These are phyloP conservation scores for Fopius arisanus DNA, from an alignment of 1,140 invertebrate species.

Conservation along the genomic window DNA sequence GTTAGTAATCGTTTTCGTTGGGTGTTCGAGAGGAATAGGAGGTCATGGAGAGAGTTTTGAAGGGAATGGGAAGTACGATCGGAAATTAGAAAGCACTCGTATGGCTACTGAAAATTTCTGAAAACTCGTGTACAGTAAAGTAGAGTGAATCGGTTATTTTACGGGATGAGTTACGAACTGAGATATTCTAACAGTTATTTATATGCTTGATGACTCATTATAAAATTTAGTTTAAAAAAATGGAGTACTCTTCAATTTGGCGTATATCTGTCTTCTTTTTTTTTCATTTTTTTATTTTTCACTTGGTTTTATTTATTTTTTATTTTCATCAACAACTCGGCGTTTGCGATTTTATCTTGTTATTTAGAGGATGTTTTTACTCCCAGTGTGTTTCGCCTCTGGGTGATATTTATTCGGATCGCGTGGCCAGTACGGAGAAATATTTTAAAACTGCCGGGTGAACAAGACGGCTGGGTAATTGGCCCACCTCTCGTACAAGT, in stretches of 20 bases:
- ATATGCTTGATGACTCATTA: not conserved
- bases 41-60: not conserved
- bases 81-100: conserved; percentile 46
- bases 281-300: not conserved
- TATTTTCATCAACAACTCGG: conserved; percentile 12
- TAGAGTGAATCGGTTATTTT: no score
- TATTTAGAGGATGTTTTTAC: conserved; percentile 35
- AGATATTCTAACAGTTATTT: no score
- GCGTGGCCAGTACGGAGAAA: conserved; percentile 30
- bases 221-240: no score
- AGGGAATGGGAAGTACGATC: conserved; percentile 39
- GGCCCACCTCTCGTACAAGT: conserved; percentile 26
- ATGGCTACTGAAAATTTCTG: conserved; percentile 36
- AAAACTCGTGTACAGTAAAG: conserved; percentile 35
- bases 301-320: not conserved
- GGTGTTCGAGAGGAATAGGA: not conserved
- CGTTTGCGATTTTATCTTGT: conserved; percentile 32
- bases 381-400: conserved; percentile 18
- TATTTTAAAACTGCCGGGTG: conserved; percentile 30
- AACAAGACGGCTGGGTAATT: conserved; percentile 29
- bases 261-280: not conserved
- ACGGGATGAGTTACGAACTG: no score
- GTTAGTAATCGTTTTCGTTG: conserved; percentile 7
- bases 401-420: conserved; percentile 34
- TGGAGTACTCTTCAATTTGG: not conserved